Base-by-base conservation (phyloP, 2,113 vertebrate genomes). In the Uria lomvia region DNA sequence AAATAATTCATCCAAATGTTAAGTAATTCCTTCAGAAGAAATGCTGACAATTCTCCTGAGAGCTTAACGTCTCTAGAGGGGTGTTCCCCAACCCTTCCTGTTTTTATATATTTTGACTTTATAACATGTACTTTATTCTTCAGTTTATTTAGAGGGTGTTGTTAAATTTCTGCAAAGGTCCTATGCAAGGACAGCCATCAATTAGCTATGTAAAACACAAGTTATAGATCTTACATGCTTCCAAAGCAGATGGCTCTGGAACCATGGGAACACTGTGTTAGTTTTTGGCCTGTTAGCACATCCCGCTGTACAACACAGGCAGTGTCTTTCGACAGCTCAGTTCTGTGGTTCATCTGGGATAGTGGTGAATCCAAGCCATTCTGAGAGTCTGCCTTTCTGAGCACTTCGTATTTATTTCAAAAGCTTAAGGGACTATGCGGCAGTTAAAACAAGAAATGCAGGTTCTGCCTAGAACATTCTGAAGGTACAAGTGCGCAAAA, bases 21-120 rank as follows among this genome's bases (percentile, higher is more conserved):
- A 73, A 86, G 63, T 47, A 77, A 89, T 63, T 81, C 38, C 68
- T 34, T 81, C 68, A 77, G 52, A 84, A 80, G 40, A 91, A 84
- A 71, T 15, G 27, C 11, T 53, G 73, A 74, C 42, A 87, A 15
- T 22, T 58, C 27, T 77, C 47, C 52, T 50, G 34, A 91, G 50
- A 84, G 19, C 16, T 70, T 73, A 76, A 74, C 32, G 84, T 89
- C 42, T 70, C 52, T 56, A 86, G 18, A 53, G 53, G 8, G 8
- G 0, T 71, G 11, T 75, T 11, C 0, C 1, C 3, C 5, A 1
- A 7, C 5, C 3, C 6, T 34, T 47, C 20, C 20, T 63, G 3
- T 60, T 21, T 58, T 58, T 15, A 22, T 49, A 49, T 22, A 34
- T 85, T 78, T 77, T 50, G 17, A 43, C 11, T 52, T 21, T 13